Evolutionary conservation across 1,140 invertebrate species (phyloP).

Genomic region (Drosophila hydei): DNA sequence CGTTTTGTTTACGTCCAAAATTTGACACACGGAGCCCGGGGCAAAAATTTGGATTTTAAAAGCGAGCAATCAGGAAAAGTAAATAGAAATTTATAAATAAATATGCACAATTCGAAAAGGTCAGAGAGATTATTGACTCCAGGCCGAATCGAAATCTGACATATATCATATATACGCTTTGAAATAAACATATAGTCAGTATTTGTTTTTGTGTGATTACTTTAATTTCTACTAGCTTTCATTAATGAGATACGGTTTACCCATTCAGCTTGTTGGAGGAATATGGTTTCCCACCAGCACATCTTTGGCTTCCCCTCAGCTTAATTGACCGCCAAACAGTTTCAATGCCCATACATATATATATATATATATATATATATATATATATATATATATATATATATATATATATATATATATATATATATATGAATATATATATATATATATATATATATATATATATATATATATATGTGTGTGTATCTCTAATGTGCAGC

Average conservation of each 20-base stretch:
- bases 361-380: too few relatives aligned
- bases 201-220: not conserved
- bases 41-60: slow-evolving; percentile 24
- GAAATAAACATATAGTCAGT: too few relatives aligned
- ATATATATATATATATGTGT: too few relatives aligned
- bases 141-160: not conserved
- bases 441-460: too few relatives aligned
- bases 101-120: not conserved
- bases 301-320: slow-evolving; percentile 25
- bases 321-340: slow-evolving; percentile 6
- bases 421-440: too few relatives aligned
- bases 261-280: not conserved
- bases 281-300: slow-evolving; percentile 18
- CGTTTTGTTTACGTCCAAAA: slow-evolving; percentile 54
- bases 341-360: not conserved
- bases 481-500: not conserved
- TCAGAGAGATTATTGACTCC: not conserved
- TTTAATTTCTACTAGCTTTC: not conserved
- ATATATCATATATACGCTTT: not conserved
- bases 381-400: too few relatives aligned
- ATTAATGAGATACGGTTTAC: not conserved
- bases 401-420: too few relatives aligned
- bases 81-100: slow-evolving; percentile 32
- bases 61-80: slow-evolving; percentile 17
- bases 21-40: slow-evolving; percentile 44